Conservation (phyloP, 2,797 vertebrate species). For the Danio albolineatus region DNA sequence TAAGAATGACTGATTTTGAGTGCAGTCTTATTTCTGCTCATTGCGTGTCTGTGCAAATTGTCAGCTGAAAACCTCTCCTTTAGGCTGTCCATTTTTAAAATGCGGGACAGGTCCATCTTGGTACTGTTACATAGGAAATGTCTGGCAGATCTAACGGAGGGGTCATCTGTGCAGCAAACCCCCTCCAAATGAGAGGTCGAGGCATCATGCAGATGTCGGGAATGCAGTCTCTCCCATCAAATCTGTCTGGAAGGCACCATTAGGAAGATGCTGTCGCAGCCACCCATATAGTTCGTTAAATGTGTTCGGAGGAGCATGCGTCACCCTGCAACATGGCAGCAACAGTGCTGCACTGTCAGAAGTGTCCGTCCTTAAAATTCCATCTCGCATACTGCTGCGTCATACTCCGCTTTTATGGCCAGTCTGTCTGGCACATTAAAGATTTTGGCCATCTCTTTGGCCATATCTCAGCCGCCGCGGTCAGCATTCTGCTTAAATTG, state of each 20-base stretch:
- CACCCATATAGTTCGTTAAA: slow-evolving; percentile 32
- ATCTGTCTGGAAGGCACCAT: slow-evolving; percentile 39
- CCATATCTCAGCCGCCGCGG: background rate
- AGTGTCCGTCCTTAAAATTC: slow-evolving; percentile 5
- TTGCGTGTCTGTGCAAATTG: background rate
- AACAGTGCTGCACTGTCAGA: background rate
- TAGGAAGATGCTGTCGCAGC: slow-evolving; percentile 45
- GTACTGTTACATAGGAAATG: slow-evolving; percentile 30
- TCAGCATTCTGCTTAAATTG: slow-evolving; percentile 42
- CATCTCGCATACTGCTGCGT: slow-evolving; percentile 28
- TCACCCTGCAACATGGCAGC: background rate
- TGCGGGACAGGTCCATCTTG: background rate
- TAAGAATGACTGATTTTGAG: too few relatives aligned
- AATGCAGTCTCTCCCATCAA: background rate
- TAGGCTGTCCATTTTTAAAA: background rate
- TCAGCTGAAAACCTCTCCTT: background rate
- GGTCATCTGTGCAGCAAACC: slow-evolving; percentile 28
- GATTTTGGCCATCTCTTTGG: slow-evolving; percentile 14
- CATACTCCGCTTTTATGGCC: slow-evolving; percentile 4
- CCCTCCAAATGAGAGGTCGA: slow-evolving; percentile 26
- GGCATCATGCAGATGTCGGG: slow-evolving; percentile 44
- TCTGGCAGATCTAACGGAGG: slow-evolving; percentile 22
- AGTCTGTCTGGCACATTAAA: background rate
- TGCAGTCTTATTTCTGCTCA: background rate
- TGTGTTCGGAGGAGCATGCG: slow-evolving; percentile 13